These are phyloP conservation scores for Anhinga rufa DNA, from an alignment of 2,113 vertebrate genomes.

Conservation along the genomic window DNA sequence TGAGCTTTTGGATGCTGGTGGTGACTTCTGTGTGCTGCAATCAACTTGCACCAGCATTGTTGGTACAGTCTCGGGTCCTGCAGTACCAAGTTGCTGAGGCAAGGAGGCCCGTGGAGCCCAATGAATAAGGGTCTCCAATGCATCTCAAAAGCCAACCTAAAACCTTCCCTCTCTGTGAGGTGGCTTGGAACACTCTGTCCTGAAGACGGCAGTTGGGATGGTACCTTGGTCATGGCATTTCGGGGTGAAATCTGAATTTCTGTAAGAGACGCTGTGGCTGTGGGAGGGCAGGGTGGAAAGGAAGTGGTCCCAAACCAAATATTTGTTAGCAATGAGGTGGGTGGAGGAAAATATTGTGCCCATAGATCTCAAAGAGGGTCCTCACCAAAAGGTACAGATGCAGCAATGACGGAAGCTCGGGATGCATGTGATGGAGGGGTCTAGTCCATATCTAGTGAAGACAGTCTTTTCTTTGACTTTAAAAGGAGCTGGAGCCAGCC, in stretches of 20 bases:
- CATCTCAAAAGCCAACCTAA: neutral
- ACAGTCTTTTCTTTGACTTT: neutral
- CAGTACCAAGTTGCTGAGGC: neutral
- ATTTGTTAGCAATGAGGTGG: neutral
- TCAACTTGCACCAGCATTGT: accelerated
- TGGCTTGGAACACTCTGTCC: neutral
- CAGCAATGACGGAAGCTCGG: neutral
- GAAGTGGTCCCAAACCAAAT: neutral
- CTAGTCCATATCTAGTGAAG: neutral
- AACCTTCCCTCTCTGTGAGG: neutral
- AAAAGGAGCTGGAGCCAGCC: neutral
- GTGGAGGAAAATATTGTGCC: neutral
- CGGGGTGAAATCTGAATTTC: neutral
- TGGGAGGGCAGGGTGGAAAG: neutral
- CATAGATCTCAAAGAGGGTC: neutral
- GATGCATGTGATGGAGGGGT: neutral
- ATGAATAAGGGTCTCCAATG: neutral
- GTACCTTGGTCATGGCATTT: neutral
- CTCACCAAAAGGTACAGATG: neutral
- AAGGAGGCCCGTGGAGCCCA: neutral
- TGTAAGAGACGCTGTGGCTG: neutral
- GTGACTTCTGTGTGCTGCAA: neutral
- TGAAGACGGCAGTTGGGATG: neutral
- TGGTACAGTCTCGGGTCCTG: neutral
- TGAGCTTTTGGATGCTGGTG: neutral